These are phyloP conservation scores for Ferrisia virgata DNA, from an alignment of 2,888 invertebrate species.

Conservation along the genomic window DNA sequence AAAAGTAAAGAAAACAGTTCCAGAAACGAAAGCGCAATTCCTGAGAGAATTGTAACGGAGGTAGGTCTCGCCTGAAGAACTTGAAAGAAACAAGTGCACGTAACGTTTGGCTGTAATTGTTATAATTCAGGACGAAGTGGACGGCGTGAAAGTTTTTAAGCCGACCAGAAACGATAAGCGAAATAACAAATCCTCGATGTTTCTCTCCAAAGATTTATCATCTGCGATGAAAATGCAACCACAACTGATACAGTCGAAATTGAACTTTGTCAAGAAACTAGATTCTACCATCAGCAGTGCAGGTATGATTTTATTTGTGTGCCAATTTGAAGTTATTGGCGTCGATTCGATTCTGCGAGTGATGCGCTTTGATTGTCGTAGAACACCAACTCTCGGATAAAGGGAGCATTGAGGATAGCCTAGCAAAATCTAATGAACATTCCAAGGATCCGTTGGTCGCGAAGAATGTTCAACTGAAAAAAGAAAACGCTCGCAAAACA, in stretches of 20 bases:
- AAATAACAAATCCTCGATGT: neutral
- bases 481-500: neutral
- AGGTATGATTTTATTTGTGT: neutral
- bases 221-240: neutral
- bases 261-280: slow-evolving; percentile 27
- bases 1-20: slow-evolving; percentile 10
- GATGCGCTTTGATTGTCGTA: neutral
- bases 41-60: slow-evolving; percentile 27
- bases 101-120: neutral
- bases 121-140: slow-evolving; percentile 28
- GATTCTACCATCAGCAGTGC: neutral
- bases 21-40: neutral
- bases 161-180: slow-evolving; percentile 23
- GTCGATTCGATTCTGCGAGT: neutral
- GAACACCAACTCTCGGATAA: no score
- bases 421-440: neutral
- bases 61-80: neutral
- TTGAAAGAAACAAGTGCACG: no score
- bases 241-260: slow-evolving; percentile 30
- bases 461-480: neutral
- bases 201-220: neutral
- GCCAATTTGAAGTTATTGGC: neutral
- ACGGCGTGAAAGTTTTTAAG: slow-evolving; percentile 40
- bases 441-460: neutral
- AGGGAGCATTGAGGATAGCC: neutral